These are phyloP conservation scores for Drosophila fulvimacula DNA, from an alignment of 2,888 invertebrate species.

Conservation along the genomic window DNA sequence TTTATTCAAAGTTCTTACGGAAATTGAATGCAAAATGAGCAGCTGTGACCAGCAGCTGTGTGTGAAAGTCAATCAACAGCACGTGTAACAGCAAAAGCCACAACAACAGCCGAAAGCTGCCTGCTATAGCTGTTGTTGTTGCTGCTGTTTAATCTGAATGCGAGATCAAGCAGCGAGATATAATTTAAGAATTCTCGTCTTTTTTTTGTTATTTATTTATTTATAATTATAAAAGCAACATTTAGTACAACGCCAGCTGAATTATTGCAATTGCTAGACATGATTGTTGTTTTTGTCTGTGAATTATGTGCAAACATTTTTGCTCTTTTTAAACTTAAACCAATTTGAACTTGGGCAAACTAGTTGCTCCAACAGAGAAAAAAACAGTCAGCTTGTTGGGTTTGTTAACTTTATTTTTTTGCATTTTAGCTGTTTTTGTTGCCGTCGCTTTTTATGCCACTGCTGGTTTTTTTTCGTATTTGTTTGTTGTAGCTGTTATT, in stretches of 20 bases:
- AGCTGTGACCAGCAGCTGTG: slow-evolving; percentile 32
- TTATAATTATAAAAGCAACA: slow-evolving; percentile 14
- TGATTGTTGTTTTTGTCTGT: slow-evolving; percentile 16
- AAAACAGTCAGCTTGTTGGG: slow-evolving; percentile 52
- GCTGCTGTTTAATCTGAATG: slow-evolving; percentile 42
- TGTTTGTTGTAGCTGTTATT: slow-evolving; percentile 59
- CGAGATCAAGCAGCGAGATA: slow-evolving; percentile 30
- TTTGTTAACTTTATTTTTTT: slow-evolving; percentile 66
- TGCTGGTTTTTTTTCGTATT: slow-evolving; percentile 62
- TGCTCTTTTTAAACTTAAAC: slow-evolving; percentile 51
- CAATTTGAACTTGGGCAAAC: slow-evolving; percentile 77
- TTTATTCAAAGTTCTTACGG: slow-evolving; percentile 52
- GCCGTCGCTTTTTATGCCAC: slow-evolving; percentile 55
- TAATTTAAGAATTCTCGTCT: slow-evolving; percentile 34
- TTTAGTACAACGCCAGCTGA: slow-evolving; percentile 42
- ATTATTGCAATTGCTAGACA: slow-evolving; percentile 38
- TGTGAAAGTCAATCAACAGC: slow-evolving; percentile 77
- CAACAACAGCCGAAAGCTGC: slow-evolving; percentile 22
- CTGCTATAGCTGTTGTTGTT: slow-evolving; percentile 12
- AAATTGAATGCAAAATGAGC: slow-evolving; percentile 60
- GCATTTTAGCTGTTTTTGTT: slow-evolving; percentile 36
- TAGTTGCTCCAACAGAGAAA: slow-evolving; percentile 54
- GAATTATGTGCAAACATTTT: slow-evolving; percentile 61
- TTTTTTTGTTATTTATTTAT: slow-evolving; percentile 8
- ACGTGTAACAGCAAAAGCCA: slow-evolving; percentile 61